These are phyloP conservation scores for Ptychobarbus kaznakovi DNA, from an alignment of 2,797 vertebrate species.

Conservation along the genomic window DNA sequence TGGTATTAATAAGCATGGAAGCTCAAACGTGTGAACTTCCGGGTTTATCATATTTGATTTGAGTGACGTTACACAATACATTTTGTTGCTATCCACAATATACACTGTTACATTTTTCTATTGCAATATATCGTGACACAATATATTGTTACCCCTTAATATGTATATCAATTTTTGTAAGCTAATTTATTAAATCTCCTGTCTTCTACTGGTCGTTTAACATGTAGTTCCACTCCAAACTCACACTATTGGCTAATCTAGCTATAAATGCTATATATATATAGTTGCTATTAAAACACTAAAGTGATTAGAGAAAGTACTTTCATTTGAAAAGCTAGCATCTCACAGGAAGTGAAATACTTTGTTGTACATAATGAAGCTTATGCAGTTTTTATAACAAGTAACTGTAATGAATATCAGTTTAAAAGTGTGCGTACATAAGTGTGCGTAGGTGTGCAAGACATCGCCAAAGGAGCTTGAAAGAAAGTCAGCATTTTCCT, in stretches of 20 bases:
- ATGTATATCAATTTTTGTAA: background rate
- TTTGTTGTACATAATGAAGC: background rate
- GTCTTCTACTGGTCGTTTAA: background rate
- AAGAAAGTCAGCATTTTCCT: slow-evolving; percentile 55
- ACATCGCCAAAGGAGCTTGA: slow-evolving; percentile 13
- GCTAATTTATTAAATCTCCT: background rate
- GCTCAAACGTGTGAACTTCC: too few relatives aligned
- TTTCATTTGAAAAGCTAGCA: background rate
- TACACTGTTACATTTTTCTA: too few relatives aligned
- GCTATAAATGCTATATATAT: background rate
- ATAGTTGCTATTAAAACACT: background rate
- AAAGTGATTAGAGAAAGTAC: background rate
- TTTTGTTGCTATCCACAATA: too few relatives aligned
- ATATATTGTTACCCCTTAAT: background rate
- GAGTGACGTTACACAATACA: too few relatives aligned
- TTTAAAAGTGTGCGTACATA: background rate
- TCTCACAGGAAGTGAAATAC: background rate
- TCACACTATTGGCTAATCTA: background rate
- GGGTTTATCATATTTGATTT: background rate
- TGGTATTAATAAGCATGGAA: too few relatives aligned
- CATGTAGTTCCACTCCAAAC: background rate
- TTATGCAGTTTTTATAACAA: slow-evolving; percentile 17
- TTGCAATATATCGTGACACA: too few relatives aligned
- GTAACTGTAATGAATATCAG: background rate
- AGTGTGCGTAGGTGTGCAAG: background rate